Conservation (phyloP, 2,888 invertebrate species). For the Idaea biselata region DNA sequence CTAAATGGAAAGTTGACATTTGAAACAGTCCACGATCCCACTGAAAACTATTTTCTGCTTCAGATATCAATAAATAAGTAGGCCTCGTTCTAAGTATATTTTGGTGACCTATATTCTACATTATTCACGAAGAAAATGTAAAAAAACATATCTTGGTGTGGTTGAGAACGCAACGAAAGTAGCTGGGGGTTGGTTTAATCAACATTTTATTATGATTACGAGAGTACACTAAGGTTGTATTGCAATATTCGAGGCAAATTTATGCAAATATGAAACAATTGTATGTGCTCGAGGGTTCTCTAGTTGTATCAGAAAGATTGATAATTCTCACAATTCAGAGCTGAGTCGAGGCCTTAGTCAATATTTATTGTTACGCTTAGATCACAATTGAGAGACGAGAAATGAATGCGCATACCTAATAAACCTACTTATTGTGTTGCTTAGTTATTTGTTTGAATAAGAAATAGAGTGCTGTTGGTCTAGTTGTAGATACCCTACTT, state of each 20-base stretch:
- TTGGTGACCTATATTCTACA: constrained; percentile 5
- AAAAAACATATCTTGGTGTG: constrained; percentile 7
- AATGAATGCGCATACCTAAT: neutral
- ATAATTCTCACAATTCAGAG: neutral
- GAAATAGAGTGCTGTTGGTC: neutral
- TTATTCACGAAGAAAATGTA: constrained; percentile 11
- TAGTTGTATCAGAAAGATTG: neutral
- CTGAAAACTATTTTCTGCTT: constrained; percentile 15
- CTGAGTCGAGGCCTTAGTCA: neutral
- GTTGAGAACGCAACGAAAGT: constrained; percentile 14
- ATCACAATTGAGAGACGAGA: neutral
- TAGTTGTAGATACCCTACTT: too few relatives aligned
- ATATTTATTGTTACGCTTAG: neutral
- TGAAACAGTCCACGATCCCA: constrained; percentile 13
- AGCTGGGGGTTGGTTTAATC: constrained; percentile 19
- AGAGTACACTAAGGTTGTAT: constrained; percentile 7
- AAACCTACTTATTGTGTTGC: neutral
- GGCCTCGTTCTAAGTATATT: neutral
- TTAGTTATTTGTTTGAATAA: neutral
- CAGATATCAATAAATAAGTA: constrained; percentile 3
- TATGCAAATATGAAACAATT: constrained; percentile 6
- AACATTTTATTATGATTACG: constrained; percentile 24
- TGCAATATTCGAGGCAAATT: neutral
- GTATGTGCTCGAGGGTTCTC: neutral
- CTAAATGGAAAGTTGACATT: constrained; percentile 18